Evolutionary conservation across 2,797 vertebrate species (phyloP), one percentile per base, ranked within the genome.

Genomic region (Nothura maculosa): DNA sequence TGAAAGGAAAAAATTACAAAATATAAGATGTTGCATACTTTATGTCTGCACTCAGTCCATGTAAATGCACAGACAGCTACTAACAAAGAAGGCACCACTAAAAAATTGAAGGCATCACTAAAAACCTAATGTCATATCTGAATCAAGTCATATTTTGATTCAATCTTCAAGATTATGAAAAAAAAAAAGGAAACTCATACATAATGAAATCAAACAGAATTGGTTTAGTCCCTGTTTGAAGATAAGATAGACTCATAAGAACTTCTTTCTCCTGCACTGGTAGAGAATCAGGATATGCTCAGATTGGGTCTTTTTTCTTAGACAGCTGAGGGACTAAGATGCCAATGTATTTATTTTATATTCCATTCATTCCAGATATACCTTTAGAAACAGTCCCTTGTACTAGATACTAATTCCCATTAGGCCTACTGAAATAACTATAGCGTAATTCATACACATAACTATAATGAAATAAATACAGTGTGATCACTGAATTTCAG

Each of bases 201-300:
- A 9, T 16, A 79, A 19, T 34, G 13, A 73, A 22, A 6, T 61
- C 62, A 78, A 83, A 20, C 0, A 32, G 13, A 67, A 4, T 72
- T 76, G 52, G 20, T 62, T 16, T 28, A 22, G 2, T 64, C 25
- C 48, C 54, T 78, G 6, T 24, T 45, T 72, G 61, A 76, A 72
- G 7, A 54, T 36, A 28, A 73, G 28, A 61, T 7, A 86, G 32
- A 28, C 4, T 61, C 8, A 5, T 30, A 9, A 48, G n/a, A 10
- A 24, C 25, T 84, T 95, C 67, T 70, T 95, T 90, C 20, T 25
- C 24, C 24, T 58, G 74, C 62, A 92, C 47, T 7, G 5, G 27
- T 54, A 38, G 24, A 67, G 28, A 87, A 55, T 68, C 54, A 68
- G 1, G 1, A 6, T 68, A 9, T 76, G 30, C 34, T 82, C 34